These are phyloP conservation scores for Picus viridis DNA, from an alignment of 2,797 vertebrate genomes.

Conservation along the genomic window DNA sequence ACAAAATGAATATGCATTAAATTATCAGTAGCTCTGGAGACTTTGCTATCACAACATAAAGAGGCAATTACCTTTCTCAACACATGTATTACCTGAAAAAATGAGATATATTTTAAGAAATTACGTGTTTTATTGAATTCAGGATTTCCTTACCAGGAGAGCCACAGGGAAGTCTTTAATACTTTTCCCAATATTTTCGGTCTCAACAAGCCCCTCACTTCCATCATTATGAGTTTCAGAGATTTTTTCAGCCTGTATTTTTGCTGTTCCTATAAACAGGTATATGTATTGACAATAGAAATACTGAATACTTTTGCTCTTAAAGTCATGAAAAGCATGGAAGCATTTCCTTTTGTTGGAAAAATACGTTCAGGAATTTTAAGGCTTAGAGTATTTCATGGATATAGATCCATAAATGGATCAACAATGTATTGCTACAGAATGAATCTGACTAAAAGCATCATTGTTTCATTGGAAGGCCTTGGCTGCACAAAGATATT, in stretches of 20 bases:
- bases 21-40: neutral
- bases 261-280: constrained; percentile 74
- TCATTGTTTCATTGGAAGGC: neutral
- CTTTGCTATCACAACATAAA: neutral
- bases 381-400: neutral
- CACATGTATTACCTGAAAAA: neutral
- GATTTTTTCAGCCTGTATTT: constrained; percentile 74
- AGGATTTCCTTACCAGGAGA: constrained; percentile 75
- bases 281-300: neutral
- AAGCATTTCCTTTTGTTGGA: neutral
- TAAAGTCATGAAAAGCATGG: neutral
- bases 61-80: neutral
- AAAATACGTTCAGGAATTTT: neutral
- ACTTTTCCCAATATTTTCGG: constrained; percentile 72
- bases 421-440: neutral
- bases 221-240: constrained; percentile 78
- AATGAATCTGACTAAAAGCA: neutral
- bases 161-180: constrained; percentile 80
- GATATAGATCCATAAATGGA: neutral
- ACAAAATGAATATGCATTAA: neutral
- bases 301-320: neutral
- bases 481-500: neutral
- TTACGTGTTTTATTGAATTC: neutral
- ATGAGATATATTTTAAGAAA: too few relatives aligned
- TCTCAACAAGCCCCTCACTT: constrained; percentile 26